phyloP scores from a whole-genome alignment of 92 coral and sea anemone species.

The Phenganax subtilis region DNA sequence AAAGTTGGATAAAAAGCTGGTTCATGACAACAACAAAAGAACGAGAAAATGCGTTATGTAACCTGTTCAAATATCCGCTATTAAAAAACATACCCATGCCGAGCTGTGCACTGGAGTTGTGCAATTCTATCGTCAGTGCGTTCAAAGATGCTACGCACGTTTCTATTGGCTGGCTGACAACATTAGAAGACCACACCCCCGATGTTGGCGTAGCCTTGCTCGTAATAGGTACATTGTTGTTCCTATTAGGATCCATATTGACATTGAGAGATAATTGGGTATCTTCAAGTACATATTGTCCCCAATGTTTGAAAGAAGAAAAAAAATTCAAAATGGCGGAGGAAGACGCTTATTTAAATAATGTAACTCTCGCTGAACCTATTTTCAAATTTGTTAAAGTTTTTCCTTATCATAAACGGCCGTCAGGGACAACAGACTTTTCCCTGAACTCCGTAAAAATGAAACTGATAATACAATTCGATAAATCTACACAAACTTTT shows the following conservation, averaged over 20 bases:
- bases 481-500: constrained; percentile 31
- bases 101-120: not conserved
- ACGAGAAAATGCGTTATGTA: no score
- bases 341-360: not conserved
- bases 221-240: constrained; percentile 9
- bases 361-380: constrained; percentile 14
- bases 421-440: constrained; percentile 22
- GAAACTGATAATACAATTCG: constrained; percentile 23
- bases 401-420: constrained; percentile 23
- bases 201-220: constrained; percentile 24
- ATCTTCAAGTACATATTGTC: not conserved
- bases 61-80: no score
- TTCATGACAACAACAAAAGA: no score
- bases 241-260: constrained; percentile 15
- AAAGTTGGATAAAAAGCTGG: no score
- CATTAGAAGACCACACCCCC: constrained; percentile 21
- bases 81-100: not conserved
- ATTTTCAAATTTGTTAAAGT: constrained; percentile 36
- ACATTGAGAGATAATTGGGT: constrained; percentile 23
- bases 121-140: not conserved
- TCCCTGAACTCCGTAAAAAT: constrained; percentile 33
- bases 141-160: not conserved
- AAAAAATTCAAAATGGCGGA: not conserved
- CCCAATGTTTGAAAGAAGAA: not conserved
- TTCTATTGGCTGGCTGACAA: constrained; percentile 17